Percentiles rank a stretch among this genome's conserved stretches.
These are phyloP conservation scores for Chauna torquata DNA, from an alignment of 2,113 vertebrate species.

Conservation along the genomic window DNA sequence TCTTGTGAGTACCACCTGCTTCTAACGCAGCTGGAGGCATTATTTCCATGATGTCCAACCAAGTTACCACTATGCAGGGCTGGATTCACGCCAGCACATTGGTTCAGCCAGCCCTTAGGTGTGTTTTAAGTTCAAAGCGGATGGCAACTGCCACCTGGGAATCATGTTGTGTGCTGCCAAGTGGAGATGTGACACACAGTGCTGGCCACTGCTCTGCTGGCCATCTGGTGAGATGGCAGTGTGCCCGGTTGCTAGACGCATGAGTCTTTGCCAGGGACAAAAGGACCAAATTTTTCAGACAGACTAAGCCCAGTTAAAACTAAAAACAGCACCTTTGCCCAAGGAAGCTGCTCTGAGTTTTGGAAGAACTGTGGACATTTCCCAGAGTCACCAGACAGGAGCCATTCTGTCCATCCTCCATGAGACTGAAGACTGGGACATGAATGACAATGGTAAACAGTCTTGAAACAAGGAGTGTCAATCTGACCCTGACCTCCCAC, in stretches of 20 bases:
- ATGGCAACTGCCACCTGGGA: not conserved
- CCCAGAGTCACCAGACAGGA: not conserved
- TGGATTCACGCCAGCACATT: not conserved
- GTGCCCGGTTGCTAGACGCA: not conserved
- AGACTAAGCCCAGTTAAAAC: not conserved
- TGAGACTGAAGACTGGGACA: not conserved
- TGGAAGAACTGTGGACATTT: not conserved
- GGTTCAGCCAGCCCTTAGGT: not conserved
- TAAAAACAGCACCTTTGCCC: not conserved
- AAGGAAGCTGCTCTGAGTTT: not conserved
- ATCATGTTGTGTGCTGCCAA: not conserved
- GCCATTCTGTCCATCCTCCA: not conserved
- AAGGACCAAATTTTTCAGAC: not conserved
- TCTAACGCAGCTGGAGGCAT: not conserved
- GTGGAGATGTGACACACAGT: not conserved
- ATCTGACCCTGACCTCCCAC: not conserved
- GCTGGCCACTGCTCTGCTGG: not conserved
- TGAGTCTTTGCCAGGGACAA: not conserved
- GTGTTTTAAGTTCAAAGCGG: not conserved
- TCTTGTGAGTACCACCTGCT: not conserved
- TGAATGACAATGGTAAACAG: not conserved
- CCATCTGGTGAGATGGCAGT: slow-evolving; percentile 40
- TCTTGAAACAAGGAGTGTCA: not conserved
- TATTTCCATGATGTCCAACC: not conserved
- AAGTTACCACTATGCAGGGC: not conserved